A percentile compares a stretch with the other conserved stretches of the same genome.
These are phyloP conservation scores for Bergia puertoricense DNA, from an alignment of 92 coral and sea anemone genomes.

Conservation along the genomic window DNA sequence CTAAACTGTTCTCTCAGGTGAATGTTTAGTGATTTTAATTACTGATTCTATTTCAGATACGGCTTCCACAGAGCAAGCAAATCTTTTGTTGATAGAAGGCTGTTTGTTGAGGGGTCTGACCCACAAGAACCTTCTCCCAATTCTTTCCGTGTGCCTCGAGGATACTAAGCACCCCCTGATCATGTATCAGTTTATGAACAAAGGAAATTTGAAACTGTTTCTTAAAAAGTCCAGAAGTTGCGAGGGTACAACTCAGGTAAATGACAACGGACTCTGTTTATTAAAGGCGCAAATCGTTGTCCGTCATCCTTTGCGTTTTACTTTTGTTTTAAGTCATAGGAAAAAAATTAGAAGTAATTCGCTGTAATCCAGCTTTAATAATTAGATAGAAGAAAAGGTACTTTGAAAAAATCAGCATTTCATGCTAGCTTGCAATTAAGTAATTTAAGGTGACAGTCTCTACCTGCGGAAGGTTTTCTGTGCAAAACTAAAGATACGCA, in stretches of 20 bases:
- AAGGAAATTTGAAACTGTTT: slow-evolving; percentile 89
- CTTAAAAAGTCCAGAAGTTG: slow-evolving; percentile 91
- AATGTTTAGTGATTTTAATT: not conserved
- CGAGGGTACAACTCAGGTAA: slow-evolving; percentile 91
- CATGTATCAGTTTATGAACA: slow-evolving; percentile 90
- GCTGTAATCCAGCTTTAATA: too few relatives aligned
- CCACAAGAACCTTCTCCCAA: slow-evolving; percentile 91
- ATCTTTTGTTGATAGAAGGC: slow-evolving; percentile 87
- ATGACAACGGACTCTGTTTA: slow-evolving; percentile 3
- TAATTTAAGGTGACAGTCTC: too few relatives aligned
- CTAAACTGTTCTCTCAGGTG: too few relatives aligned
- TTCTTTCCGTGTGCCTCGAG: slow-evolving; percentile 85
- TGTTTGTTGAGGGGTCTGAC: slow-evolving; percentile 90
- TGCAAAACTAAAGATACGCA: too few relatives aligned
- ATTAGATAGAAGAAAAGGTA: too few relatives aligned
- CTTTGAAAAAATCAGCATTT: too few relatives aligned
- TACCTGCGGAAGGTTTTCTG: too few relatives aligned
- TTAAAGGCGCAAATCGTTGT: too few relatives aligned
- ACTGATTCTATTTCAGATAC: slow-evolving; percentile 53
- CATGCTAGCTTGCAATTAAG: too few relatives aligned
- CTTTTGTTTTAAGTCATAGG: too few relatives aligned
- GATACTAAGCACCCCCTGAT: slow-evolving; percentile 92
- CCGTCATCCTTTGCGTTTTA: too few relatives aligned
- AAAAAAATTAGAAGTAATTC: too few relatives aligned
- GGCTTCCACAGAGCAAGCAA: slow-evolving; percentile 92